Evolutionary conservation across 1,140 invertebrate species (phyloP).

Genomic region (Drosophila obscura): DNA sequence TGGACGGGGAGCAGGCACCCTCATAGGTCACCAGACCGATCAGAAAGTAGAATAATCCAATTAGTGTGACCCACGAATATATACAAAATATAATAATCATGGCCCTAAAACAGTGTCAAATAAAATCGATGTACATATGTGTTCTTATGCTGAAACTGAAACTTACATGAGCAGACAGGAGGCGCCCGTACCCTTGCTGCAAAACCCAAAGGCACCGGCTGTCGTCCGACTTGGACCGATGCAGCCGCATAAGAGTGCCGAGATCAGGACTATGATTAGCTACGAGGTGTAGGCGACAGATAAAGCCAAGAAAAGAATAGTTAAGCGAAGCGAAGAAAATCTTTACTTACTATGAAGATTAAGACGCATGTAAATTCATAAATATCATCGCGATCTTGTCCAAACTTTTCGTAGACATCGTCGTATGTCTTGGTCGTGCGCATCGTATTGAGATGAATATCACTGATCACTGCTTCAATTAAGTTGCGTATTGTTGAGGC

Average conservation of each 20-base stretch:
- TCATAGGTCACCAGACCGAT: conserved; percentile 89
- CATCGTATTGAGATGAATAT: conserved; percentile 41
- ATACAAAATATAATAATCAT: conserved; percentile 92
- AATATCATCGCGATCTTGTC: conserved; percentile 30
- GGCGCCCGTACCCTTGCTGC: conserved; percentile 92
- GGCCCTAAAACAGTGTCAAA: conserved; percentile 86
- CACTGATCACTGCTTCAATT: conserved; percentile 46
- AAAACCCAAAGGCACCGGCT: conserved; percentile 90
- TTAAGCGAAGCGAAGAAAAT: no score
- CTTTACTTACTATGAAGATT: conserved; percentile 83
- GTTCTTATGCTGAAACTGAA: no score
- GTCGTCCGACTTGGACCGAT: conserved; percentile 92
- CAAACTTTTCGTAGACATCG: conserved; percentile 54
- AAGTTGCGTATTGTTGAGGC: conserved; percentile 10
- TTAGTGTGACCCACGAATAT: conserved; percentile 88
- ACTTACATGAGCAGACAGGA: conserved; percentile 92
- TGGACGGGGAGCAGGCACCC: conserved; percentile 90
- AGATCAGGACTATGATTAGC: conserved; percentile 85
- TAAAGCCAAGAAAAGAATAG: no score
- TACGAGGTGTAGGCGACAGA: not conserved
- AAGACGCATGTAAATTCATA: conserved; percentile 83
- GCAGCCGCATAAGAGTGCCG: conserved; percentile 92
- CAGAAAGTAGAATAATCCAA: conserved; percentile 89
- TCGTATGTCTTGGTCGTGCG: conserved; percentile 52
- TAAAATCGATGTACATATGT: not conserved